Conservation (phyloP, 1,140 invertebrate genomes). For the Conopomorpha cramerella region DNA sequence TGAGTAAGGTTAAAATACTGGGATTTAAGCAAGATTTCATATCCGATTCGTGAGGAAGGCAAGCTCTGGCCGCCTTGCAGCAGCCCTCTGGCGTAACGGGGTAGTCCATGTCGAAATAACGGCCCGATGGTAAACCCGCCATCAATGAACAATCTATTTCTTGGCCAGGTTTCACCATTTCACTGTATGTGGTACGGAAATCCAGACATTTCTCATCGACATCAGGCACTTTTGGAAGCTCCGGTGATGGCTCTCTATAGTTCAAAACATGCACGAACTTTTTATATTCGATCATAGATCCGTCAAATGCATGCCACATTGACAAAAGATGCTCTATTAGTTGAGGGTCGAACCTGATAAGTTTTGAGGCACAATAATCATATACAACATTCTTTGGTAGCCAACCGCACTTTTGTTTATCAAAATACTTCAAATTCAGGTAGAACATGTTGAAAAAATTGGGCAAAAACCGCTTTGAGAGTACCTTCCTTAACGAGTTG, state of each 20-base stretch:
- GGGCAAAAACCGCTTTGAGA: conserved; percentile 32
- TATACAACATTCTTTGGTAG: conserved; percentile 31
- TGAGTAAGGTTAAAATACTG: conserved; percentile 29
- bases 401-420: conserved; percentile 36
- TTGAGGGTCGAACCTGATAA: conserved; percentile 33
- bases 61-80: conserved; percentile 25
- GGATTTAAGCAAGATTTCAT: conserved; percentile 29
- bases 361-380: conserved; percentile 21
- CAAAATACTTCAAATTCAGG: conserved; percentile 40
- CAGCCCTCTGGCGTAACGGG: conserved; percentile 29
- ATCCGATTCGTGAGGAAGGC: conserved; percentile 38
- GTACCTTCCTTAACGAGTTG: conserved; percentile 39
- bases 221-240: conserved; percentile 32
- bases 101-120: conserved; percentile 41
- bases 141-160: conserved; percentile 14
- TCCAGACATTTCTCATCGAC: conserved; percentile 26
- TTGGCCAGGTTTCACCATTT: conserved; percentile 35
- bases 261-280: conserved; percentile 35
- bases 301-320: conserved; percentile 37
- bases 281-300: conserved; percentile 33
- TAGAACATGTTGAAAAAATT: conserved; percentile 42
- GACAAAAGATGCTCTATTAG: conserved; percentile 34
- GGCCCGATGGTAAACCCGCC: conserved; percentile 36
- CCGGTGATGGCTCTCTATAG: conserved; percentile 30
- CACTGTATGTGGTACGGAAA: conserved; percentile 39